phyloP scores from a whole-genome alignment of 2,113 vertebrate species.

The Actinemys pallida region DNA sequence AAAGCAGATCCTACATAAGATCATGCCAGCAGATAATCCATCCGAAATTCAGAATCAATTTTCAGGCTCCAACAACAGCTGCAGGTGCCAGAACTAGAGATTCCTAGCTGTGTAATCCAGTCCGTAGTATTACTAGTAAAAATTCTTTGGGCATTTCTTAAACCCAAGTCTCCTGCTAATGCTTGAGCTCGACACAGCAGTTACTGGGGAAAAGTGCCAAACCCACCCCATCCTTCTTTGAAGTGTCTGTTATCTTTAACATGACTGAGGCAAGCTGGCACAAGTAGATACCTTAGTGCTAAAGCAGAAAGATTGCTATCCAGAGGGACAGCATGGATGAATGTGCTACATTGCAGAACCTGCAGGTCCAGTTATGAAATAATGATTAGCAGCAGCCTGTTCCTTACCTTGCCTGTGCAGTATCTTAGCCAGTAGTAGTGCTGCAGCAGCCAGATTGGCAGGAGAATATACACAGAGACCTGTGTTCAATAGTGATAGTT shows the following conservation, averaged over 20 bases:
- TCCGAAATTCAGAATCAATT: not conserved
- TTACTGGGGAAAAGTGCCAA: not conserved
- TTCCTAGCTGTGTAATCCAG: accelerated
- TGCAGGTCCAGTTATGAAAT: not conserved
- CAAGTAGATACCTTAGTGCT: not conserved
- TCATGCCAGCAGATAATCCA: not conserved
- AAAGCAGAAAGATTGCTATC: not conserved
- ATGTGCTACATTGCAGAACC: accelerated
- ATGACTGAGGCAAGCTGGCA: not conserved
- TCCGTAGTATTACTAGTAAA: not conserved
- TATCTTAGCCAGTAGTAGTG: slow-evolving; percentile 88
- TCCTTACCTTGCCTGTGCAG: slow-evolving; percentile 89
- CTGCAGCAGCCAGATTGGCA: slow-evolving; percentile 87
- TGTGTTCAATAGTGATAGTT: slow-evolving; percentile 92
- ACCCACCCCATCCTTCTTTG: not conserved
- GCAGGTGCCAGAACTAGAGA: not conserved
- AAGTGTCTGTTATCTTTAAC: not conserved
- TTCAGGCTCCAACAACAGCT: not conserved
- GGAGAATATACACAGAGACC: slow-evolving; percentile 84
- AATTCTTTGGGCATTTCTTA: not conserved
- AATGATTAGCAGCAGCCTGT: accelerated
- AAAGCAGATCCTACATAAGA: not conserved
- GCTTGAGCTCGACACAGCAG: not conserved
- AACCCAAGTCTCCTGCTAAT: not conserved
- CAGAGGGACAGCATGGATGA: not conserved